Base-by-base conservation (phyloP, 2,797 vertebrate genomes). In the Lithobates sylvaticus region DNA sequence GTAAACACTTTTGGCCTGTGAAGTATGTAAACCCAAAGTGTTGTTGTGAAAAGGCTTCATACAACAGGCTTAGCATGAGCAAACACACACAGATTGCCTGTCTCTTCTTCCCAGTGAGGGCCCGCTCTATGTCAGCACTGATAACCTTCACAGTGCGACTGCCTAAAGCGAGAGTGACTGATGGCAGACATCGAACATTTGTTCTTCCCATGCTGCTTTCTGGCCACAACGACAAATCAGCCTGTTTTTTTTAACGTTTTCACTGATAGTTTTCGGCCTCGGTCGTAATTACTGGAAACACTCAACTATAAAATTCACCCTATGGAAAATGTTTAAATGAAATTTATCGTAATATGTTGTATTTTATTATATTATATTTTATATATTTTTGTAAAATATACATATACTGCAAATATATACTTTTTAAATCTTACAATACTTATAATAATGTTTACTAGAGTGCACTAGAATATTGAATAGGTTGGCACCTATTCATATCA, bases 11-110 rank as follows among this genome's bases (percentile, higher is more conserved):
- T 0, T 83, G 16, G 89, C 87, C 87, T 58, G 67, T 86, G 87
- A 47, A 71, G 86, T 85, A 89, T 90, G 76, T 86, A 82, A 27
- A 85, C 1, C 0, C 84, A 89, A 89, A 91, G 88, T 91, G 90
- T 83, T 93, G 90, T 65, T 92, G 89, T 93, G 89, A 90, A 75
- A 89, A 88, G 89, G 29, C 79, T 89, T 88, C 87, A 67, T 72
- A 88, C 88, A 23, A 58, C 85, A 82, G 86, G 88, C 91, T 92
- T 88, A 88, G 89, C 79, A 64, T 84, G 81, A 91, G 89, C 89
- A 91, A 91, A 91, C 90, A 88, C 18, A 88, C 88, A 89, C 82
- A 88, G 86, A 50, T 71, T 88, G 81, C 78, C 83, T 86, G 76
- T 84, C 0, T 69, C 67, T 5, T 9, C 88, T 89, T 82, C 86